phyloP scores from a whole-genome alignment of 2,113 vertebrate genomes.

The Tyrannus savana region DNA sequence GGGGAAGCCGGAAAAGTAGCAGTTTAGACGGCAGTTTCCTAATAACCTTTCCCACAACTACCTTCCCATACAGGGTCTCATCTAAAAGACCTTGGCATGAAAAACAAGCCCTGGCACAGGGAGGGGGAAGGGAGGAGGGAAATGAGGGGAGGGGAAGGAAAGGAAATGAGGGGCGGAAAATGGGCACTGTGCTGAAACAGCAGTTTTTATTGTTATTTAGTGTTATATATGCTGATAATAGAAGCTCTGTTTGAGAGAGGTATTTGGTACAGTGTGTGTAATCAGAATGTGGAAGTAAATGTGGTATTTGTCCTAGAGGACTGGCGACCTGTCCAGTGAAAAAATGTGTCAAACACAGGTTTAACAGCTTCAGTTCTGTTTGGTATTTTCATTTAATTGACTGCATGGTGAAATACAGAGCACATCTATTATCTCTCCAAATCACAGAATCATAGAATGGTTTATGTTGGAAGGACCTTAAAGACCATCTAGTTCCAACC shows the following conservation, averaged over 20 bases:
- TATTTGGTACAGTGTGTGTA: neutral
- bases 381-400: neutral
- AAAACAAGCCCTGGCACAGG: neutral
- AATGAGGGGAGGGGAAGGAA: neutral
- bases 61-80: constrained; percentile 20
- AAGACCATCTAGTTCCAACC: neutral
- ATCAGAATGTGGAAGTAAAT: neutral
- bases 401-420: neutral
- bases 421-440: neutral
- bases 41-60: constrained; percentile 67
- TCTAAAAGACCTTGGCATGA: constrained; percentile 10
- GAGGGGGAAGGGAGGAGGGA: neutral
- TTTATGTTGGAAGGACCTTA: neutral
- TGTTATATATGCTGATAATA: neutral
- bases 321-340: neutral
- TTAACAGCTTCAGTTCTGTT: neutral
- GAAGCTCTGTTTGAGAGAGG: neutral
- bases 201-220: constrained; percentile 22
- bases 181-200: constrained; percentile 15
- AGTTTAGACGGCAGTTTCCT: constrained; percentile 40
- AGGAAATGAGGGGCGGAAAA: neutral
- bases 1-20: constrained; percentile 52
- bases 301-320: neutral
- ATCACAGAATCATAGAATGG: neutral
- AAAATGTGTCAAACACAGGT: neutral